These are phyloP conservation scores for Sparus aurata DNA, from an alignment of 2,797 vertebrate species.

Conservation along the genomic window DNA sequence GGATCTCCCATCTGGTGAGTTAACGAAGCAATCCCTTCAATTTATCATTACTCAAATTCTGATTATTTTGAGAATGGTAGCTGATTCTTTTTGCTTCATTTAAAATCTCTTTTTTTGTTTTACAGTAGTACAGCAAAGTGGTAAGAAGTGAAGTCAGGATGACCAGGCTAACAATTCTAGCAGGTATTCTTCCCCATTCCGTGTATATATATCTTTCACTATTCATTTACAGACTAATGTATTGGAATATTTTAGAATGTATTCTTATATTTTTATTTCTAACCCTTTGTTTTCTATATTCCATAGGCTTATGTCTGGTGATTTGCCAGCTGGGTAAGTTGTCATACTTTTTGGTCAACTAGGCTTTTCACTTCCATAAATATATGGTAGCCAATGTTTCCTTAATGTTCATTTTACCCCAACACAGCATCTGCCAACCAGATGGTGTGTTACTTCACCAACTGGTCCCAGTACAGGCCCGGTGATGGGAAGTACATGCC, in stretches of 20 bases:
- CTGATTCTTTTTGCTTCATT: neutral
- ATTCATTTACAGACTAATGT: neutral
- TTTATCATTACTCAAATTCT: neutral
- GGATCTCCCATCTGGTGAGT: constrained; percentile 53
- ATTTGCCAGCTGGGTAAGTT: constrained; percentile 78
- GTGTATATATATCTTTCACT: no score
- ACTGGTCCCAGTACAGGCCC: constrained; percentile 84
- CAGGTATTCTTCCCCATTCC: constrained; percentile 59
- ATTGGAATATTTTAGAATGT: neutral
- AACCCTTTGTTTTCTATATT: constrained; percentile 8
- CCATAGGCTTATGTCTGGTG: constrained; percentile 56
- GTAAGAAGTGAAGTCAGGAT: constrained; percentile 50
- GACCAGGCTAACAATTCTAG: constrained; percentile 68
- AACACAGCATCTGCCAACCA: constrained; percentile 78
- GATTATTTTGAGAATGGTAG: neutral
- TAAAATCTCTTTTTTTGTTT: constrained; percentile 23
- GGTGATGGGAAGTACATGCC: constrained; percentile 77
- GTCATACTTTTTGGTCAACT: neutral
- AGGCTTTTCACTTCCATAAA: neutral
- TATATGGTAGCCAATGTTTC: neutral
- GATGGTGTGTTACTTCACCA: constrained; percentile 88
- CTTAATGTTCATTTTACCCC: neutral
- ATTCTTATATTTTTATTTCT: neutral
- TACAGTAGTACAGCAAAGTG: constrained; percentile 26
- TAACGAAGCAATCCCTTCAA: neutral